Percentiles rank a stretch among this genome's conserved stretches.
Conservation (phyloP, 2,888 invertebrate species). For the Macrosoma leucophasiata region DNA sequence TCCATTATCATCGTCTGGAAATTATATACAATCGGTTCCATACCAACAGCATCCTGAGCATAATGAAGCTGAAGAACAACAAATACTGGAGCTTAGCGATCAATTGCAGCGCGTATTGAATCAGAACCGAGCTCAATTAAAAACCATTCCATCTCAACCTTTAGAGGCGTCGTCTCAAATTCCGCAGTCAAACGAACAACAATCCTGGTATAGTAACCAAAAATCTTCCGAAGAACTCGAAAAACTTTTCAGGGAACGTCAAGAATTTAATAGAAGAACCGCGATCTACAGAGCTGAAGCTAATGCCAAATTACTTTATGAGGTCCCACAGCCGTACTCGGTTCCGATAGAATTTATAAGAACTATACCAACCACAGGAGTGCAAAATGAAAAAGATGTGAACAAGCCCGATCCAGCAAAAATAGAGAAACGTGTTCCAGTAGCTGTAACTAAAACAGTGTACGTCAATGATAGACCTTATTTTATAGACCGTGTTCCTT, state of each 20-base stretch:
- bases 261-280: constrained; percentile 37
- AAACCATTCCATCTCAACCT: constrained; percentile 13
- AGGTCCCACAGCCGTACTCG: constrained; percentile 34
- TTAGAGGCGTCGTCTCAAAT: constrained; percentile 1
- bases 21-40: too few species aligned
- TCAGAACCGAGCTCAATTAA: constrained; percentile 24
- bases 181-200: constrained; percentile 16
- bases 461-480: constrained; percentile 39
- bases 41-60: constrained; percentile 23
- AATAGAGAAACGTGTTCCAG: constrained; percentile 31
- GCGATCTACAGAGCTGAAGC: constrained; percentile 38
- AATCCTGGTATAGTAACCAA: constrained; percentile 39
- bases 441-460: constrained; percentile 34
- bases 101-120: constrained; percentile 23
- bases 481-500: constrained; percentile 32
- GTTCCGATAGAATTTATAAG: constrained; percentile 36
- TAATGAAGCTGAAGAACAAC: constrained; percentile 15
- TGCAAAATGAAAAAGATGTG: constrained; percentile 33
- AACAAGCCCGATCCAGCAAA: constrained; percentile 33
- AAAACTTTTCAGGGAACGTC: constrained; percentile 30
- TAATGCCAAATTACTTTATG: constrained; percentile 36
- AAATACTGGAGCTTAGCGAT: constrained; percentile 20
- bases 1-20: too few species aligned
- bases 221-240: constrained; percentile 41
- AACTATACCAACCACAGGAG: constrained; percentile 31